phyloP scores from a whole-genome alignment of 2,797 vertebrate genomes.

The Bradypus variegatus region DNA sequence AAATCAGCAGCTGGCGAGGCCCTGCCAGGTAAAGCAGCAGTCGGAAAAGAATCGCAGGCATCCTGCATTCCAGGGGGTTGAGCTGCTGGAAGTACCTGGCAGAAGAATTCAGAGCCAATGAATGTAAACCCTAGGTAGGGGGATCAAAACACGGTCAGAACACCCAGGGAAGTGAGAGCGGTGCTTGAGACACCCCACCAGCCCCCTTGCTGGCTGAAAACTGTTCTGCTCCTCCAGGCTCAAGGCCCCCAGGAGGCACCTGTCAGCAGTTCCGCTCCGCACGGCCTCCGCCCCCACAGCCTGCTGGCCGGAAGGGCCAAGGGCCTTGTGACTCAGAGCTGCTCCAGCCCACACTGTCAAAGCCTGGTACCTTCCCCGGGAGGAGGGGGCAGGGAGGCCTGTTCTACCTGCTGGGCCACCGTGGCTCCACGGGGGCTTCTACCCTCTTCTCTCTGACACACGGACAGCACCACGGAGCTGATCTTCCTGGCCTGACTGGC shows the following conservation, averaged over 20 bases:
- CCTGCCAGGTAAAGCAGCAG: background rate
- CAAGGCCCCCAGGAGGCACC: background rate
- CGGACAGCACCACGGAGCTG: rapidly evolving
- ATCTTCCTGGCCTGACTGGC: background rate
- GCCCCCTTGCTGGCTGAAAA: background rate
- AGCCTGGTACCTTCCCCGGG: background rate
- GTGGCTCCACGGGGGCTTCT: background rate
- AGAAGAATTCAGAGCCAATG: background rate
- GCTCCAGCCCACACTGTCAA: background rate
- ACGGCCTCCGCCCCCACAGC: background rate
- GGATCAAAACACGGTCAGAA: background rate
- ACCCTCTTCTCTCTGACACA: background rate
- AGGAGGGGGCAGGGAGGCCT: background rate
- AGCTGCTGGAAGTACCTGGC: background rate
- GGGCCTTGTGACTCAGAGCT: background rate
- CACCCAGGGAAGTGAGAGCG: too few species aligned
- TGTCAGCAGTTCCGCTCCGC: background rate
- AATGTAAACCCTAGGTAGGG: background rate
- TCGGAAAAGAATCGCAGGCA: background rate
- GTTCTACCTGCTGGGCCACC: background rate
- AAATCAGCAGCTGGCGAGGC: rapidly evolving
- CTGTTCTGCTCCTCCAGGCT: background rate
- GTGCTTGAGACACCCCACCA: background rate
- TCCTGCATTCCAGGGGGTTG: background rate
- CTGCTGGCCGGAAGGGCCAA: background rate